A percentile compares a stretch with the other conserved stretches of the same genome.
Evolutionary conservation across 2,797 vertebrate genomes (phyloP).

Genomic region (Amblyraja radiata): DNA sequence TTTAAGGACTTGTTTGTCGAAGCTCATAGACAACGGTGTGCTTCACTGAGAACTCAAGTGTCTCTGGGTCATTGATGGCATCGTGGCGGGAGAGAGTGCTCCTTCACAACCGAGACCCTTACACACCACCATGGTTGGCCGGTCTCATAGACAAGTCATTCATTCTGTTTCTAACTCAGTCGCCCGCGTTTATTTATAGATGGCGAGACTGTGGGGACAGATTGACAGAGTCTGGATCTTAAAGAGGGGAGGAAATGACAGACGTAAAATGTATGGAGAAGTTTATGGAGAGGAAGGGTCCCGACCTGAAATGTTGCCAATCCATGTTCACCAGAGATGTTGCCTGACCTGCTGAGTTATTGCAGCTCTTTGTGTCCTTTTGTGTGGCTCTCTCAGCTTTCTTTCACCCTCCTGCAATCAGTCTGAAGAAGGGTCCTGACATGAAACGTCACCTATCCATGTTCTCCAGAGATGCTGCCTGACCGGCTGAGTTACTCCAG

Average conservation of each 20-base stretch:
- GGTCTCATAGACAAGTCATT: neutral
- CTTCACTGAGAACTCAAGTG: constrained; percentile 11
- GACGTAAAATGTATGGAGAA: too few species aligned
- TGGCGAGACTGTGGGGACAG: neutral
- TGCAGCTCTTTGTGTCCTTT: too few species aligned
- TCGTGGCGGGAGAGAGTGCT: neutral
- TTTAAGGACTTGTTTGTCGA: neutral
- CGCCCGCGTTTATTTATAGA: neutral
- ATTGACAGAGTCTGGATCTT: neutral
- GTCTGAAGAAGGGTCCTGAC: too few species aligned
- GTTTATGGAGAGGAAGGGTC: too few species aligned
- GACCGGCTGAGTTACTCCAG: too few species aligned
- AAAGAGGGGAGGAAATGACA: neutral
- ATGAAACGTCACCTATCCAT: too few species aligned
- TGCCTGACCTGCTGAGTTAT: too few species aligned
- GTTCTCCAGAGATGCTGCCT: too few species aligned
- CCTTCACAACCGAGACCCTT: neutral
- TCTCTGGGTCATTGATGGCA: neutral
- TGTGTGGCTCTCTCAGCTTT: too few species aligned
- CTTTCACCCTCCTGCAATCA: too few species aligned
- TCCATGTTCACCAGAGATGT: too few species aligned
- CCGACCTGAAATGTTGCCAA: too few species aligned
- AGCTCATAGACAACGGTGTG: neutral
- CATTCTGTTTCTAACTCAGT: neutral
- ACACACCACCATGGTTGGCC: neutral